A percentile compares a stretch with the other conserved stretches of the same genome.
phyloP scores from a whole-genome alignment of 2,797 vertebrate species.

The Anas flavirostris region DNA sequence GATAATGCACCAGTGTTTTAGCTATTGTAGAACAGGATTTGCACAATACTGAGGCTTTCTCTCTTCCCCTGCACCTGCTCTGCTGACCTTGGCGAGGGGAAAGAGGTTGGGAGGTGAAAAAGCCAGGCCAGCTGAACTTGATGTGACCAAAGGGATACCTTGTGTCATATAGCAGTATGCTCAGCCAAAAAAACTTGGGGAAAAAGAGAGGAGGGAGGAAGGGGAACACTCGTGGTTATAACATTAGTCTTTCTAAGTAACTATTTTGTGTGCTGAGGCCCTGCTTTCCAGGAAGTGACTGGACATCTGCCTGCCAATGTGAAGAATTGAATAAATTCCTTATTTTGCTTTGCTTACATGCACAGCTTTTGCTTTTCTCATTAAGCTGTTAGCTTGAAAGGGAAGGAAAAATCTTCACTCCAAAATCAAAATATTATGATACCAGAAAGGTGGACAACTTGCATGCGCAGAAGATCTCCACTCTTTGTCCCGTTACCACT shows the following conservation, averaged over 20 bases:
- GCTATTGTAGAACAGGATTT: background rate
- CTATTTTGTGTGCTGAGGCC: rapidly evolving
- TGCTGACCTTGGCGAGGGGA: background rate
- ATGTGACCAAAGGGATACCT: background rate
- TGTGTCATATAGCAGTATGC: background rate
- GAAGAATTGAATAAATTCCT: background rate
- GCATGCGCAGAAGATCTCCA: rapidly evolving
- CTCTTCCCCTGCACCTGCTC: background rate
- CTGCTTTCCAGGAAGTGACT: background rate
- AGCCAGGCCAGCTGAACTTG: background rate
- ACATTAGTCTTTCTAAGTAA: background rate
- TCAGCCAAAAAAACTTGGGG: background rate
- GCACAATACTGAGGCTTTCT: background rate
- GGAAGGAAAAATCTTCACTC: background rate
- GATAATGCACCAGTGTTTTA: background rate
- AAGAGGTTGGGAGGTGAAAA: background rate
- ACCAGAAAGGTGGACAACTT: background rate
- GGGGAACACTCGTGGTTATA: background rate
- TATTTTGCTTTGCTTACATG: background rate
- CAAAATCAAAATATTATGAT: background rate
- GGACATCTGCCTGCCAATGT: background rate
- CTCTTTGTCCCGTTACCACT: rapidly evolving
- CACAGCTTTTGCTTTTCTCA: background rate
- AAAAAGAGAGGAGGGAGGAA: background rate
- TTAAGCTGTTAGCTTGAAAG: background rate